phyloP scores from a whole-genome alignment of 2,113 vertebrate species.

The Hippocampus comes region DNA sequence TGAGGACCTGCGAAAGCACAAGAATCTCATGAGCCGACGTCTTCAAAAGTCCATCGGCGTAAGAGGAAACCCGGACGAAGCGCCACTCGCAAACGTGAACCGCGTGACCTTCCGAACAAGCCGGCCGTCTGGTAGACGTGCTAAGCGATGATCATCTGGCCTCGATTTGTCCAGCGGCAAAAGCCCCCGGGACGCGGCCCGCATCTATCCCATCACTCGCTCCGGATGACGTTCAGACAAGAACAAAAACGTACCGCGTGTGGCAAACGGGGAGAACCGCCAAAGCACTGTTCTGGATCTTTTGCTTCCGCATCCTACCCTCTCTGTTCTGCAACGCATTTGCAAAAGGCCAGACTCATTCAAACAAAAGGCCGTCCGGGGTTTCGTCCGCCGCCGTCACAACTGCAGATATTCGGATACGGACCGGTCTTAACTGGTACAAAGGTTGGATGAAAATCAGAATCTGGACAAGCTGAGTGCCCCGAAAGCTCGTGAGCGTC shows the following conservation, averaged over 20 bases:
- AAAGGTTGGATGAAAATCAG: neutral
- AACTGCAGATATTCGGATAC: neutral
- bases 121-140: too few relatives aligned
- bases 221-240: neutral
- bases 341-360: neutral
- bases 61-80: neutral
- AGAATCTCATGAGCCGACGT: neutral
- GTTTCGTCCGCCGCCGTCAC: neutral
- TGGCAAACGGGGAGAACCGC: neutral
- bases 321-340: too few relatives aligned
- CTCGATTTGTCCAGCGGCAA: neutral
- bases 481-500: neutral
- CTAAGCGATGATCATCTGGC: neutral
- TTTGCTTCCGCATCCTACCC: neutral
- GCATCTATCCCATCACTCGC: neutral
- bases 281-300: neutral
- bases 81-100: slow-evolving; percentile 13
- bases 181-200: neutral
- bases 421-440: neutral
- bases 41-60: neutral
- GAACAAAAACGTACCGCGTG: neutral
- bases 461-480: neutral
- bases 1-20: slow-evolving; percentile 32
- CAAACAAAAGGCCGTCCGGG: neutral
- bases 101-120: slow-evolving; percentile 11